Evolutionary conservation across 2,113 vertebrate species (phyloP), one percentile per base, ranked within the genome.

Genomic region (Machaerirhynchus nigripectus): DNA sequence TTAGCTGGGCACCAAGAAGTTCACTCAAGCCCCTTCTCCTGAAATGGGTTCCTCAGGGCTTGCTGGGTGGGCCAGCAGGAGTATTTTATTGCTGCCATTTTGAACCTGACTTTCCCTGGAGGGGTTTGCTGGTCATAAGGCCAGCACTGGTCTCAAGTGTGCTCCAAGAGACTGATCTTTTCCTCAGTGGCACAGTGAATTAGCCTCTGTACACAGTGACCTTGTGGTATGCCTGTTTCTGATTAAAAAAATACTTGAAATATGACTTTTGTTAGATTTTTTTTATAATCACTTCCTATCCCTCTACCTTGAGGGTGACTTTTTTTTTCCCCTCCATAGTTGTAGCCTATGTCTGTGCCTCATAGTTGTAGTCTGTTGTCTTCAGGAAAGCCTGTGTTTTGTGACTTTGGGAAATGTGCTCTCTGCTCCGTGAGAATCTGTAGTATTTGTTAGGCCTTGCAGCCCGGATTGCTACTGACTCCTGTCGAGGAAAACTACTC

Each of bases 21-120:
- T 88, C 28, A 46, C 15, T 56, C 0, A 2, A 37, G 6, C 20
- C 6, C 15, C 19, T 52, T 78, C 11, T 82, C 7, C 71, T 69
- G 21, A 52, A 26, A 4, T 30, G 20, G 10, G 6, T 27, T 91
- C 19, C 7, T 80, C 0, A 0, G 31, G 14, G 14, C 52, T 47
- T 18, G 1, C 28, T 47, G 53, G 5, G 7, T 69, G 65, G 46
- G 19, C 19, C 52, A 56, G 22, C 8, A 30, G 35, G 7, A 68
- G 6, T 15, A 37, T n/a, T 94, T 69, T 11, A 42, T 57, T 82
- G 11, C 61, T 67, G 70, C 2, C 1, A 9, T 79, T 67, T 79
- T 70, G 56, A 71, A 20, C 46, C 19, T 63, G 27, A 10, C 24
- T 70, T 70, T 78, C 5, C 28, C 42, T 57, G 37, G 13, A 19